These are phyloP conservation scores for Andrena haemorrhoa DNA, from an alignment of 2,888 invertebrate species.

Conservation along the genomic window DNA sequence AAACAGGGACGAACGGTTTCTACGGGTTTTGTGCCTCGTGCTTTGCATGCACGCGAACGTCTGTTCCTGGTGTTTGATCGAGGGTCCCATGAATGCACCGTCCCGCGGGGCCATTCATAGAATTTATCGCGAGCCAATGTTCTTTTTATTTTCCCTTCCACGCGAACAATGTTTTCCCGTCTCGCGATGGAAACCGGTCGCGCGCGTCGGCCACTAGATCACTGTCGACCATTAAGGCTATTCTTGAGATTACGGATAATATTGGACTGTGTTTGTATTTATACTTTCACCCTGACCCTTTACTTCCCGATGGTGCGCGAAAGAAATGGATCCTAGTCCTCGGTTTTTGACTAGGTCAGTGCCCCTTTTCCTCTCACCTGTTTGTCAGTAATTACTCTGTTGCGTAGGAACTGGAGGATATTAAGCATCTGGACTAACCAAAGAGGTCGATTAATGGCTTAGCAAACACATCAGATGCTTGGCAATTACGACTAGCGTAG, in stretches of 20 bases:
- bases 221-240: constrained; percentile 46
- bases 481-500: constrained; percentile 30
- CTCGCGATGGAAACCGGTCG: constrained; percentile 51
- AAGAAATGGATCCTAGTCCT: constrained; percentile 18
- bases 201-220: constrained; percentile 46
- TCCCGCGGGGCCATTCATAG: constrained; percentile 10
- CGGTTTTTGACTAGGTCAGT: background rate
- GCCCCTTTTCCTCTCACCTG: background rate
- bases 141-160: background rate
- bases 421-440: constrained; percentile 28
- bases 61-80: constrained; percentile 2
- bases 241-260: constrained; percentile 51
- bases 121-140: constrained; percentile 31
- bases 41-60: background rate
- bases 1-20: constrained; percentile 20
- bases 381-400: background rate
- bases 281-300: constrained; percentile 48
- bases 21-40: background rate
- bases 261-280: constrained; percentile 40
- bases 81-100: constrained; percentile 7
- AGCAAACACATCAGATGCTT: constrained; percentile 18
- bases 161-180: constrained; percentile 46
- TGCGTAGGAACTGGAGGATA: background rate
- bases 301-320: constrained; percentile 10
- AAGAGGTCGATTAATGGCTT: constrained; percentile 43